Evolutionary conservation across 2,797 vertebrate species (phyloP), one percentile per base, ranked within the genome.

Genomic region (Gymnodraco acuticeps): DNA sequence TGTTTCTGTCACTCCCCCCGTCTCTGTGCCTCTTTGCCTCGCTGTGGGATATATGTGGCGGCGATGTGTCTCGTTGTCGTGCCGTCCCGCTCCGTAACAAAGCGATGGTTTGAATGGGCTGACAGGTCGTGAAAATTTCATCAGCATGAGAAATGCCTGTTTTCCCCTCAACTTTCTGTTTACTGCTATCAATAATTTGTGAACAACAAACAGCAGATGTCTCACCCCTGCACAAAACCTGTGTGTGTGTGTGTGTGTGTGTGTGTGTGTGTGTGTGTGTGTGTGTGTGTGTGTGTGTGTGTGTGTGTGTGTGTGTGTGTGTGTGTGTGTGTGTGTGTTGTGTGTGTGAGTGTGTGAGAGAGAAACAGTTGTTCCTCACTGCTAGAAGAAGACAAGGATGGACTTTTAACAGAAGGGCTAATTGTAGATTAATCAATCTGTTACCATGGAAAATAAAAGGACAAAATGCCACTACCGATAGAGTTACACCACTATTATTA

Each of bases 181-280:
- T 92, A 89, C 81, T 76, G 80, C 83, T 77, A 92, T 93, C 76
- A 92, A 93, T 93, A 84, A 91, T 93, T 91, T 88, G 90, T 87
- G 84, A 83, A 87, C 85, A 89, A 87, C 87, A 90, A 91, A 90
- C 88, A 90, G 82, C 88, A 90, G 89, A 82, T 91, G 90, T 90
- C 85, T 86, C 71, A 75, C 45, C 70, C 70, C 19, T 65, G 67
- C 67, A 84, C 82, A 78, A 83, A 84, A 63, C 70, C 64, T 53
- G 1, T 48, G 27, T 74, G 60, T 53, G 66, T 64, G 48, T 51
- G 19, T 70, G 42, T 53, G 50, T 51, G 47, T 64, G 51, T 51
- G 59, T 63, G 6, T 42, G 43, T 56, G 10, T 48, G 56, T 33
- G 58, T 70, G 53, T 23, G 55, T 20, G 8, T 62, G 38, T 75